These are phyloP conservation scores for Vanessa atalanta DNA, from an alignment of 1,140 invertebrate species.

Conservation along the genomic window DNA sequence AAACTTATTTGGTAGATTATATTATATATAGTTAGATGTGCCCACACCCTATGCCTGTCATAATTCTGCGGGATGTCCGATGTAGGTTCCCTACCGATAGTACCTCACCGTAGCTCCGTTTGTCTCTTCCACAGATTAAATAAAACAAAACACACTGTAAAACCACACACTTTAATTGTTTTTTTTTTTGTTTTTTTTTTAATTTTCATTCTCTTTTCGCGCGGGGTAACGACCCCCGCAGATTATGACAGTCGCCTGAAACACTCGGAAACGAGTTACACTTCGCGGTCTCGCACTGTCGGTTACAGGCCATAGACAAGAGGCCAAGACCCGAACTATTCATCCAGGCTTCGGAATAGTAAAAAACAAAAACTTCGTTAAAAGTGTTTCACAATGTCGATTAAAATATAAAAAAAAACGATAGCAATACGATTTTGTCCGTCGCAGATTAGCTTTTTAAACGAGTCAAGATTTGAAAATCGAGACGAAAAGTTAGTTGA, in stretches of 20 bases:
- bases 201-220: constrained; percentile 35
- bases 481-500: background rate
- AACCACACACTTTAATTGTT: constrained; percentile 36
- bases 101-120: constrained; percentile 43
- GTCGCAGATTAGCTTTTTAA: constrained; percentile 36
- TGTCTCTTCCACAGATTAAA: constrained; percentile 28
- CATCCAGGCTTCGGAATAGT: no score
- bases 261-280: constrained; percentile 13
- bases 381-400: no score
- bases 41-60: constrained; percentile 52
- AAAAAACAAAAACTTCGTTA: no score
- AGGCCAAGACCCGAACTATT: background rate
- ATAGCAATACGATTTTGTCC: constrained; percentile 18
- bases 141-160: constrained; percentile 38
- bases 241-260: constrained; percentile 67
- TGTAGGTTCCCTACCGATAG: constrained; percentile 42
- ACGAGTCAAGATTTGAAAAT: background rate
- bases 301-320: background rate
- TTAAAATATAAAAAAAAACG: no score
- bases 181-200: constrained; percentile 29
- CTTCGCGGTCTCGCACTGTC: background rate
- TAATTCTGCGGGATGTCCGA: constrained; percentile 58
- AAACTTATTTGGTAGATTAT: no score
- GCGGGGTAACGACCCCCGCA: constrained; percentile 56
- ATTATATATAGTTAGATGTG: constrained; percentile 31